Evolutionary conservation across 1,140 invertebrate species (phyloP), one percentile per base, ranked within the genome.

Genomic region (Ceratosolen solmsi): DNA sequence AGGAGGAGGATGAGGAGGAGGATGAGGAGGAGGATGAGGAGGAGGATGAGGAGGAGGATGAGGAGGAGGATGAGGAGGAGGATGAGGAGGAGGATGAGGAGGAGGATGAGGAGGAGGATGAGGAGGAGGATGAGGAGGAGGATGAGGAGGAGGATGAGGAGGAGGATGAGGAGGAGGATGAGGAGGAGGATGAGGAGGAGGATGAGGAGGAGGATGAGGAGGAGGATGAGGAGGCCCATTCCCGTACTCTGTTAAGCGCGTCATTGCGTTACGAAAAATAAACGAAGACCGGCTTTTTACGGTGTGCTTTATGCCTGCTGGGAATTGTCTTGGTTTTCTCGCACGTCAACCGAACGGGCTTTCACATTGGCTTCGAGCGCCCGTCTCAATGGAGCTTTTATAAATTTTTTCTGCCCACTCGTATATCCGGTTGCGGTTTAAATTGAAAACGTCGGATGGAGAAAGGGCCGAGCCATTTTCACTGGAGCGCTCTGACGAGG

Each of bases 1-100:
- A 38, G 41, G 11, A 33, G n/a, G 41, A 46, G 65, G 51, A 20
- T 17, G 58, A 65, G 76, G 38, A 41, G 63, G 73, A 80, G 51
- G 30, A 56, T 27, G 25, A 8, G 27, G n/a, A 51, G 51, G 79
- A 83, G 17, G 51, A n/a, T 17, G 70, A 80, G 68, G 9, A 30
- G 33, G 73, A 49, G n/a, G 17, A 8, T 1, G 58, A 8, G 13
- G n/a, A n/a, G n/a, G n/a, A n/a, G n/a, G n/a, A n/a, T 38, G 27
- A 22, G 38, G 41, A 8, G 65, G 71, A 11, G 25, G 58, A 56
- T 56, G 38, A 30, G 72, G 79, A 83, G 51, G 30, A 36, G n/a
- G n/a, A n/a, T n/a, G n/a, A n/a, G 33, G 63, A 20, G 38, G n/a
- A 38, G 13, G 63, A 8, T 33, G 33, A 36, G 46, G 65, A 78